Base-by-base conservation (phyloP, 2,888 invertebrate species). In the Ormyrus rosae region DNA sequence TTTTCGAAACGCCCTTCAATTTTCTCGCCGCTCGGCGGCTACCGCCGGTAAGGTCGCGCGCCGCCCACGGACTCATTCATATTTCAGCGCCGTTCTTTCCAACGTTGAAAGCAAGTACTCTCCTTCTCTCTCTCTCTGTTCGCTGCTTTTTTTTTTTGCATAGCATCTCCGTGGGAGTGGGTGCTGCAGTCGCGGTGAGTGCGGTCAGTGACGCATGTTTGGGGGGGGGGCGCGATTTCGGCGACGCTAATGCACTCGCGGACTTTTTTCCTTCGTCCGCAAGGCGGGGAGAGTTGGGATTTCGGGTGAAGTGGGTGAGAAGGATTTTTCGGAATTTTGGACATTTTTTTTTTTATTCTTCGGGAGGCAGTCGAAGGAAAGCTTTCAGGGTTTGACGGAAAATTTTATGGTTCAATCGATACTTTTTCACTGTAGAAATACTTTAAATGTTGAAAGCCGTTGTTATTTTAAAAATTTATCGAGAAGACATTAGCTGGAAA, bases 1-100 rank as follows among this genome's bases (percentile, higher is more conserved):
- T 71, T 80, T 75, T 67, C 72, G 68, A 77, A 81, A 71, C 81
- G 63, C 67, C 61, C 72, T 69, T 58, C 69, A 46, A 77, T 80
- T 80, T 69, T 73, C 78, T 71, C 58, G 50, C 56, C 56, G 50
- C 48, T 10, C 34, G 10, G 34, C 10, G 48, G 3, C 34, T 50
- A 10, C 46, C 45, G 53, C 46, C 46, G 13, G 53, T 55, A 73
- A 56, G 55, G 64, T 34, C 34, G 51, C 58, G n/a, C 51, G 64
- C 19, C 60, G 53, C 10, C 61, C 53, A 67, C 61, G 34, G 10
- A 53, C 65, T 81, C 77, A 67, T 81, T 81, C 72, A 81, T 81
- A 81, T 73, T 81, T 77, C 58, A 77, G 50, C 55, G 76, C 45
- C 55, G 13, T 58, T 50, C 70, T 48, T 68, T 73, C 45, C 56